A percentile compares a stretch with the other conserved stretches of the same genome.
Conservation (phyloP, 2,797 vertebrate genomes). For the Phoxinus dragarum region DNA sequence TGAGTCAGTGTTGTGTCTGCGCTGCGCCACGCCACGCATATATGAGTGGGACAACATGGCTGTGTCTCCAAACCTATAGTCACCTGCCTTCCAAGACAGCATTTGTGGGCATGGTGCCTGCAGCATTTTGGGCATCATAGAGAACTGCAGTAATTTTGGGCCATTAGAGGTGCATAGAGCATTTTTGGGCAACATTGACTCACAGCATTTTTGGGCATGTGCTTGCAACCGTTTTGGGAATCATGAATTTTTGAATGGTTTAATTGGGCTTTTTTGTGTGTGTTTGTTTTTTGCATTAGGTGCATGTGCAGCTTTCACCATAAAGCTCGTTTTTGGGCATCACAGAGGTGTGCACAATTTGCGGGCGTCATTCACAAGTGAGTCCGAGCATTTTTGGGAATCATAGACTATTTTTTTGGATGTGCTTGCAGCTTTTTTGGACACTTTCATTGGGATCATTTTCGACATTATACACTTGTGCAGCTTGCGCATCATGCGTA, state of each 20-base stretch:
- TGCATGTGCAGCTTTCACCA: neutral
- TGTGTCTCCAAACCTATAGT: constrained; percentile 8
- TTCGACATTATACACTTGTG: neutral
- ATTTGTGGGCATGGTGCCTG: neutral
- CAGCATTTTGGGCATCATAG: neutral
- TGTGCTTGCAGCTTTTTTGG: neutral
- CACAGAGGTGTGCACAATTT: neutral
- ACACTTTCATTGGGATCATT: neutral
- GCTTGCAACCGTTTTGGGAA: neutral
- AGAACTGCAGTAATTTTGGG: neutral
- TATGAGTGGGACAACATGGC: constrained; percentile 12
- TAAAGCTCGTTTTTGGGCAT: neutral
- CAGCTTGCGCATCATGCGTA: neutral
- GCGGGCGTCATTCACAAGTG: neutral
- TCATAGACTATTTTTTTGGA: neutral
- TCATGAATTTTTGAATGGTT: neutral
- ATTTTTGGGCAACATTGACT: neutral
- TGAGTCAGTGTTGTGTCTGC: constrained; percentile 51
- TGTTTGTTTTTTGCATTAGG: neutral
- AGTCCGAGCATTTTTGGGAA: neutral
- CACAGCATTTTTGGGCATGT: neutral
- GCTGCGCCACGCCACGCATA: constrained; percentile 40
- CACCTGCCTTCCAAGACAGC: constrained; percentile 12
- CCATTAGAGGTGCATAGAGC: neutral
- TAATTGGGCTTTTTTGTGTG: too few relatives aligned